Conservation (phyloP, 2,888 invertebrate genomes). For the Cryptus armator region DNA sequence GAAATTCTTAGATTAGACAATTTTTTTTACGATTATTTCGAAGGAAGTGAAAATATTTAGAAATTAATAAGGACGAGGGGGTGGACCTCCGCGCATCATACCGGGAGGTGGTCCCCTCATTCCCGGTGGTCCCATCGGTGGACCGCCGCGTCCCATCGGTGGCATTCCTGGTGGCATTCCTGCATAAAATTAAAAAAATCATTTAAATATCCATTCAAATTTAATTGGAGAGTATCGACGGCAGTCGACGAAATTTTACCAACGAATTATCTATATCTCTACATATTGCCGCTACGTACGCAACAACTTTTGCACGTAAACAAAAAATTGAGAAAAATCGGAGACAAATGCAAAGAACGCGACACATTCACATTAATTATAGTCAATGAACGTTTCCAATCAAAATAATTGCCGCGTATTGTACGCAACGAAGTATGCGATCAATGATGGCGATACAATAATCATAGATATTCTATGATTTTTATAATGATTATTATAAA, state of each 20-base stretch:
- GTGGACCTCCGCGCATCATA: slow-evolving; percentile 91
- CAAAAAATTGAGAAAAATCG: too few species aligned
- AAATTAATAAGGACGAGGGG: slow-evolving; percentile 83
- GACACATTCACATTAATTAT: too few species aligned
- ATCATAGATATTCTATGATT: too few species aligned
- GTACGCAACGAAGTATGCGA: too few species aligned
- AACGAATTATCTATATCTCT: not conserved
- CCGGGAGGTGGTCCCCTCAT: slow-evolving; percentile 93
- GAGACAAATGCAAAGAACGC: too few species aligned
- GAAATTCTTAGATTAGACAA: slow-evolving; percentile 57
- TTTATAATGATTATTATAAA: too few species aligned
- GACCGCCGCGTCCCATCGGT: slow-evolving; percentile 88
- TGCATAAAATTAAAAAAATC: slow-evolving; percentile 58
- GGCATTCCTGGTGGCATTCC: slow-evolving; percentile 91
- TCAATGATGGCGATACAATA: too few species aligned
- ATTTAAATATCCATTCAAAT: slow-evolving; percentile 1
- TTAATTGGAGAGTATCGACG: not conserved
- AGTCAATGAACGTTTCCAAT: too few species aligned
- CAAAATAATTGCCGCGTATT: too few species aligned
- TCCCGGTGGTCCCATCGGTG: slow-evolving; percentile 88
- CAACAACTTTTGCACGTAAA: too few species aligned
- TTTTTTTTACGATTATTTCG: slow-evolving; percentile 50
- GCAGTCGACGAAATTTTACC: not conserved
- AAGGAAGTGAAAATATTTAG: slow-evolving; percentile 48
- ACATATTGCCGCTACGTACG: too few species aligned